Evolutionary conservation across 2,888 invertebrate genomes (phyloP), one percentile per base, ranked within the genome.

Genomic region (Oligia strigilis): DNA sequence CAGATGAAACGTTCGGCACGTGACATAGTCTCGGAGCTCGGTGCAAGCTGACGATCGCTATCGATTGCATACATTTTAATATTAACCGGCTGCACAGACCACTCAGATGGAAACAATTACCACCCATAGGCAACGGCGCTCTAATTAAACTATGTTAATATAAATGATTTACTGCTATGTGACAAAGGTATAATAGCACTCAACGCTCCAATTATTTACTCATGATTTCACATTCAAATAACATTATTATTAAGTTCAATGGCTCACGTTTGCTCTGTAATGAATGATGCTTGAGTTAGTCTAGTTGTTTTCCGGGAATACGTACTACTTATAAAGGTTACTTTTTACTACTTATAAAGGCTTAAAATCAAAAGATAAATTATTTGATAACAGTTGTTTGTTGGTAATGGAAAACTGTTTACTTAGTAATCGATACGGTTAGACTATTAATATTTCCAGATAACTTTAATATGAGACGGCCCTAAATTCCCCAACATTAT

Each of bases 51-150:
- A 86, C 93, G 91, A 90, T 90, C 87, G 83, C 87, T 91, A 94
- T 94, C 92, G 93, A 95, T 94, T 93, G 93, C 94, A 94, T 94
- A 94, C 92, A 94, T 93, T 94, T 95, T 94, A 94, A 94, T 94
- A 94, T 93, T 91, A 91, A 88, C 89, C 87, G 80, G 75, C 84
- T 78, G 82, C 81, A 73, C 67, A 74, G 60, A 64, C 67, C 46
- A 29, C 75, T 81, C 84, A 72, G 77, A 82, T 83, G 88, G 87
- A 90, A 91, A 90, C 91, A 93, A 94, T 95, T 93, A 92, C 91
- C 90, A 90, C 87, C 91, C 90, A 92, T 94, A 93, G 93, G 91
- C 93, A 88, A 92, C 87, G 89, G 89, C 85, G 88, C 88, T 89
- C 86, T 92, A 93, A 93, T 93, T 91, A 92, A 92, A 91, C 87